Base-by-base conservation (phyloP, 2,113 vertebrate genomes). In the Benitochromis conjunctus region DNA sequence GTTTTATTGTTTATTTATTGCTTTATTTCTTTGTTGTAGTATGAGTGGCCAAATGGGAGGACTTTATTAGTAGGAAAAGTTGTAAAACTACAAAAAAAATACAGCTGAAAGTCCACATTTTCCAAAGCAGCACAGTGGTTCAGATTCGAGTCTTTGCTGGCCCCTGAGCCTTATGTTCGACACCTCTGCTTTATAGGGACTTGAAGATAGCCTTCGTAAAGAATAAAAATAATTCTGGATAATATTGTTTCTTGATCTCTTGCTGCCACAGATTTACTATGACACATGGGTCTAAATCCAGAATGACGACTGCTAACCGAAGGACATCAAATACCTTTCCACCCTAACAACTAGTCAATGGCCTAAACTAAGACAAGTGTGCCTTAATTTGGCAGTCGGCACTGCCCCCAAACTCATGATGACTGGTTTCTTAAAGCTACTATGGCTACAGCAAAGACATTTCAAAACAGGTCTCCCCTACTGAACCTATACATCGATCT, bases 11-110 rank as follows among this genome's bases (percentile, higher is more conserved):
- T 38, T 38, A 38, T 38, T 38, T 38, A 21, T 66, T 38, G 34
- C 10, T 66, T 21, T 66, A 1, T 38, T 66, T 38, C 11, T 38
- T 66, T 66, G 34, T 38, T 66, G 34, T 66, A 38, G 6, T 21
- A 66, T 38, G 34, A 38, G 38, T 38, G 60, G 0, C 10, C 34
- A 66, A 64, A 21, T 21, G 6, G 19, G 19, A 64, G 38, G 34
- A 21, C 11, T 13, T 64, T 13, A 64, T 38, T 66, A 0, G 60
- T 34, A 0, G 1, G 0, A 38, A 64, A 38, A 1, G 0, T 64
- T 7, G 60, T n/a, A n/a, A 38, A 64, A 38, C 6, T 38, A 18
- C 7, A 34, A 34, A 34, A 34, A 64, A 64, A 64, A 64, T 7
- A 2, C n/a, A 3, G 6, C n/a, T 64, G 12, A 64, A 38, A 21